Percentiles rank a stretch among this genome's conserved stretches.
These are phyloP conservation scores for Caenorhabditis virilis DNA, from an alignment of 2,888 invertebrate species.

Conservation along the genomic window DNA sequence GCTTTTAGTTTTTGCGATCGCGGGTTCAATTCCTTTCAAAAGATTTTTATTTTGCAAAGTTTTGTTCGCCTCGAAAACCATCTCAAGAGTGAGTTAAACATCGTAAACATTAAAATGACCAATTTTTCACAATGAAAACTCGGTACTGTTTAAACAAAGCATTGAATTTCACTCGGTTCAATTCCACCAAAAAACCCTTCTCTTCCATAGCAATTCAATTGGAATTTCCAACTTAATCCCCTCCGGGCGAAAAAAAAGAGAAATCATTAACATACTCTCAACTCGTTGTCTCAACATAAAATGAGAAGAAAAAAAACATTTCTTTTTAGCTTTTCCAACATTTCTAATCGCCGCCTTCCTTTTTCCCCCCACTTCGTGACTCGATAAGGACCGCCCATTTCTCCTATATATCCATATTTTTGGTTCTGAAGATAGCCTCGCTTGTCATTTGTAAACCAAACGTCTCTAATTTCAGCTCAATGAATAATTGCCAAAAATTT, in stretches of 20 bases:
- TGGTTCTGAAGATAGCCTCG: background rate
- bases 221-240: background rate
- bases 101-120: background rate
- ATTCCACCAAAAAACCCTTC: background rate
- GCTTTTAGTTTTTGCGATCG: background rate
- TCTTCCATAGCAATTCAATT: background rate
- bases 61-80: background rate
- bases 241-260: background rate
- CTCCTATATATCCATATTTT: constrained; percentile 10
- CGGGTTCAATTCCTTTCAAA: background rate
- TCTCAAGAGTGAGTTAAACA: background rate
- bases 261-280: background rate
- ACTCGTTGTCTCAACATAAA: no score
- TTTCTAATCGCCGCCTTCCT: constrained; percentile 22
- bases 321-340: background rate
- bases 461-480: background rate
- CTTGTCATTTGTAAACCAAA: background rate
- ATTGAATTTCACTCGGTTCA: background rate
- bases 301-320: background rate
- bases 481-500: background rate
- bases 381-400: constrained; percentile 17
- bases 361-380: constrained; percentile 4
- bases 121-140: no score
- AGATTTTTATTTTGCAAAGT: background rate
- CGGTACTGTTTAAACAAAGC: background rate